phyloP scores from a whole-genome alignment of 2,888 invertebrate species.

The Rotaria sp. region DNA sequence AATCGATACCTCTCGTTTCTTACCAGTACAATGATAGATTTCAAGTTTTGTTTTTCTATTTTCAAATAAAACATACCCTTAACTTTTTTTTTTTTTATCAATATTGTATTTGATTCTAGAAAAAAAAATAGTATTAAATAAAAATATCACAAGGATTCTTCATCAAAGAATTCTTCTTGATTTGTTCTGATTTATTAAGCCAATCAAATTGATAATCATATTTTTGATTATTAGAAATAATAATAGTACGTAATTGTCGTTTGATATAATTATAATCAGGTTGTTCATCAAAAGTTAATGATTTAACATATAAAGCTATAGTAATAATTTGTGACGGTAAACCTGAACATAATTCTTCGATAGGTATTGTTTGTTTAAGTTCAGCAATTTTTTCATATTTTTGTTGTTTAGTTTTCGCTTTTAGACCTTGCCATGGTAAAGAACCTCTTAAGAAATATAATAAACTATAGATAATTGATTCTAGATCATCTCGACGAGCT shows the following conservation, averaged over 20 bases:
- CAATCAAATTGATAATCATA: background rate
- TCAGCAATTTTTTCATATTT: conserved; percentile 27
- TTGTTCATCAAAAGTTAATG: background rate
- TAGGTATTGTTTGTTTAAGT: background rate
- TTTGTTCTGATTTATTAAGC: background rate
- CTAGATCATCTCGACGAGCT: background rate
- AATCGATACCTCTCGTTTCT: background rate
- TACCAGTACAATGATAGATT: background rate
- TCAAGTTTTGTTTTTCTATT: too few relatives aligned
- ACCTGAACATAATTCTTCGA: background rate
- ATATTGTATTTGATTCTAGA: too few relatives aligned
- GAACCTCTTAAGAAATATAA: background rate
- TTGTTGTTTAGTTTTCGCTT: background rate
- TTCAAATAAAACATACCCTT: too few relatives aligned
- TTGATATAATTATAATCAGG: background rate
- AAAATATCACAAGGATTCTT: too few relatives aligned
- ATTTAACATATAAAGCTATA: background rate
- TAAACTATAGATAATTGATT: background rate
- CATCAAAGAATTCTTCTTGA: background rate
- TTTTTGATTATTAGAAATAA: background rate
- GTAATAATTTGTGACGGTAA: background rate
- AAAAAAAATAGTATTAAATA: too few relatives aligned
- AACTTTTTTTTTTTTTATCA: too few relatives aligned
- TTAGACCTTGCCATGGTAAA: background rate
- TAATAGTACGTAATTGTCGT: background rate